These are phyloP conservation scores for Lithosia quadra DNA, from an alignment of 2,888 invertebrate genomes.

Conservation along the genomic window DNA sequence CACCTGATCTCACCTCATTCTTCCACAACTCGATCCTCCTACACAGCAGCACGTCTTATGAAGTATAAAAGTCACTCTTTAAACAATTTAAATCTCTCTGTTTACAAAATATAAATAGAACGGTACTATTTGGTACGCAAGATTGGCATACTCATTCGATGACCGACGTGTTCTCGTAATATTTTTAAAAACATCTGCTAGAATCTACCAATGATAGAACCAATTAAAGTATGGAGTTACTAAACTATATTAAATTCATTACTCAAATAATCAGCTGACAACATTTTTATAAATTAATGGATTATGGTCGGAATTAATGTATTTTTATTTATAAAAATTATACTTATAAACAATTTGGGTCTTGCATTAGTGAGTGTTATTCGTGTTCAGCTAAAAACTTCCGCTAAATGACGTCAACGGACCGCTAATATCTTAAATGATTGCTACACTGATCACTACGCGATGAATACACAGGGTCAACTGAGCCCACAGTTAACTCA, in stretches of 20 bases:
- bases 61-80: neutral
- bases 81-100: neutral
- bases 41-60: neutral
- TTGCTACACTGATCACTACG: too few species aligned
- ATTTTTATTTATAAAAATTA: neutral
- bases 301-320: neutral
- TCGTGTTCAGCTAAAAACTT: neutral
- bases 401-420: neutral
- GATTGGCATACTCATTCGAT: neutral
- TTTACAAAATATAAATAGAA: constrained; percentile 8
- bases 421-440: too few species aligned
- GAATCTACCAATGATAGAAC: neutral
- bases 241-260: constrained; percentile 7
- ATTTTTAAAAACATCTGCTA: constrained; percentile 11
- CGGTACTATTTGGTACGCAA: constrained; percentile 4
- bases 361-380: neutral
- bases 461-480: too few species aligned
- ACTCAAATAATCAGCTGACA: neutral
- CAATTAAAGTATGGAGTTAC: constrained; percentile 20
- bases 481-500: too few species aligned
- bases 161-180: constrained; percentile 6
- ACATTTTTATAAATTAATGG: neutral
- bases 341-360: neutral
- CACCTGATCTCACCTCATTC: too few species aligned
- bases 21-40: neutral